Evolutionary conservation across 2,113 vertebrate species (phyloP), one percentile per base, ranked within the genome.

Genomic region (Hyla sarda): DNA sequence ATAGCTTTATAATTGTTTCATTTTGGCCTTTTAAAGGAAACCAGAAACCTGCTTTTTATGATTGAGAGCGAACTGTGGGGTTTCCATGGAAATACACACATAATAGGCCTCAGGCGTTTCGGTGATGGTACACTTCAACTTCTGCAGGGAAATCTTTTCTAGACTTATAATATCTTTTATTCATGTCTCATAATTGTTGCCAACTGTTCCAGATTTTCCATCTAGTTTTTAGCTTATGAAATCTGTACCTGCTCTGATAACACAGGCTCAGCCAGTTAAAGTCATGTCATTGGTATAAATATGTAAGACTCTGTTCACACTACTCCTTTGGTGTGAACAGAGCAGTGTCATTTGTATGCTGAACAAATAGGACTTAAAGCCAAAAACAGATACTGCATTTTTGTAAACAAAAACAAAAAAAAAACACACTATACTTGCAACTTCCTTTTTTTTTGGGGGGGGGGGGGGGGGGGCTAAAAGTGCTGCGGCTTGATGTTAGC

Each of bases 1-100:
- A 62, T 80, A 56, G 21, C 23, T 60, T 60, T 80, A 25, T 65
- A 81, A 62, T 81, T 62, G 23, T 41, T 80, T 80, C 56, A 81
- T 41, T 81, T 65, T 16, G 30, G 77, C 37, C 77, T 65, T 47
- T 47, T 45, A 62, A 62, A 47, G 58, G 37, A 81, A 81, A 65
- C 56, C 34, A 65, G 58, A 81, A 81, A 80, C 77, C 76, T 28
- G 32, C n/a, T 25, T 41, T 79, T 80, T 62, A 8, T 65, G 37
- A 65, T 62, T 47, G 37, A 62, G 9, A 47, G n/a, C 14, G 56
- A 81, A 19, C 23, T 65, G 58, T 47, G 78, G n/a, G 2, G 78
- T 81, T 62, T 81, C 56, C 37, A 81, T 62, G 56, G 56, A 45
- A 80, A 80, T 62, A 5, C 23, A 7, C 8, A 62, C 32, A 47